Evolutionary conservation across 2,888 invertebrate species (phyloP).

Genomic region (Deilephila elpenor): DNA sequence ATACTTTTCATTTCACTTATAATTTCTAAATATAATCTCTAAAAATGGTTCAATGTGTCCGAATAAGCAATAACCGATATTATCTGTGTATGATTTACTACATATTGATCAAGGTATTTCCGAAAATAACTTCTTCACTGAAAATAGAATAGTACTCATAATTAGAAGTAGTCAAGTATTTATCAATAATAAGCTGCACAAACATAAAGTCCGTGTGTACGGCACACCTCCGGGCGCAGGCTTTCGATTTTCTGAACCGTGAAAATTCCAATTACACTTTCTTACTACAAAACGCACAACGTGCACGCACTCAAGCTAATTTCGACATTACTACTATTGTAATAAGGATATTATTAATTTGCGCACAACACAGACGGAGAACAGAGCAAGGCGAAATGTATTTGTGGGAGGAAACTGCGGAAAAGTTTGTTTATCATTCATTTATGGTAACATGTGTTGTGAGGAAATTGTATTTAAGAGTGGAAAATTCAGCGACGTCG

Average conservation of each 20-base stretch:
- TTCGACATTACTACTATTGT: slow-evolving; percentile 41
- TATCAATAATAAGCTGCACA: neutral
- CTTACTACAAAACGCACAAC: slow-evolving; percentile 41
- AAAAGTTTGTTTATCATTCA: slow-evolving; percentile 26
- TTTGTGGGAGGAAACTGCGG: slow-evolving; percentile 18
- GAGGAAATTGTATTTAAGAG: slow-evolving; percentile 16
- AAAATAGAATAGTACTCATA: too few species aligned
- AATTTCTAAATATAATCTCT: too few species aligned
- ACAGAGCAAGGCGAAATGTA: neutral
- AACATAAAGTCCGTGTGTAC: slow-evolving; percentile 16
- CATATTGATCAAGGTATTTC: too few species aligned
- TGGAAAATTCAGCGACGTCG: neutral
- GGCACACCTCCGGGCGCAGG: slow-evolving; percentile 40
- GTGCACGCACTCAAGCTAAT: slow-evolving; percentile 33
- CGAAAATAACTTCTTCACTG: too few species aligned
- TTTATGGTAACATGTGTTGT: slow-evolving; percentile 20
- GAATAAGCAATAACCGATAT: too few species aligned
- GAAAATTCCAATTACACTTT: slow-evolving; percentile 62
- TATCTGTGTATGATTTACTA: too few species aligned
- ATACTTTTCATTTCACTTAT: too few species aligned
- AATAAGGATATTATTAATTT: slow-evolving; percentile 36
- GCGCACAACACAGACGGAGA: neutral
- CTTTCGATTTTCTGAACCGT: slow-evolving; percentile 52
- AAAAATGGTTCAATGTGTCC: too few species aligned
- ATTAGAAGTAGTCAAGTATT: too few species aligned